Evolutionary conservation across 53 echinoderm and acorn worm species (phyloP).

Genomic region (Actinopyga echinites): DNA sequence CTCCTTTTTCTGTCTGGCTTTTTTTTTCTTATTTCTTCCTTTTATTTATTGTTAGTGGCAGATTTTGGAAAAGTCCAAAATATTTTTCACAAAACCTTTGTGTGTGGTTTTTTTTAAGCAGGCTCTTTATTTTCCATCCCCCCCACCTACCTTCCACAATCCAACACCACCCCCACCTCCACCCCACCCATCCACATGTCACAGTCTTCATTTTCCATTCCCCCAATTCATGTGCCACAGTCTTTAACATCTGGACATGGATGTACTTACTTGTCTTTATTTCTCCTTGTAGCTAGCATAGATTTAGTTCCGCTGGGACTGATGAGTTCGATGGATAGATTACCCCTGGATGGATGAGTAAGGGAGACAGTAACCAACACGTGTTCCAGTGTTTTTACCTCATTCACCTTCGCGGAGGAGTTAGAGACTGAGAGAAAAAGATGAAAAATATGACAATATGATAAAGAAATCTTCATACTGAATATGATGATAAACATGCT

Average conservation of each 20-base stretch:
- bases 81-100: too few relatives aligned
- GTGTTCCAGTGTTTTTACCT: slow-evolving; percentile 77
- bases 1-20: too few relatives aligned
- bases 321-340: slow-evolving; percentile 70
- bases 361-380: slow-evolving; percentile 78
- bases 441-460: neutral
- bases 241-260: neutral
- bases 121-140: too few relatives aligned
- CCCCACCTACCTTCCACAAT: too few relatives aligned
- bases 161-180: too few relatives aligned
- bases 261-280: slow-evolving; percentile 81
- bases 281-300: slow-evolving; percentile 73
- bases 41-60: too few relatives aligned
- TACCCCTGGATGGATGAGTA: slow-evolving; percentile 67
- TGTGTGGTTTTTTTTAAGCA: too few relatives aligned
- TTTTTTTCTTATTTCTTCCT: too few relatives aligned
- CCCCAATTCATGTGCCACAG: too few relatives aligned
- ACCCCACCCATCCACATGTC: too few relatives aligned
- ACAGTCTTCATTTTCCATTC: too few relatives aligned
- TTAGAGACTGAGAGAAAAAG: slow-evolving; percentile 59
- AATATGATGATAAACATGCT: neutral
- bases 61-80: too few relatives aligned
- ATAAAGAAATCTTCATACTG: neutral
- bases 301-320: slow-evolving; percentile 89
- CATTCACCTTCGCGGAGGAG: slow-evolving; percentile 50